Percentiles rank a stretch among this genome's conserved stretches.
phyloP scores from a whole-genome alignment of 2,888 invertebrate genomes.

The Pseudococcus viburni region DNA sequence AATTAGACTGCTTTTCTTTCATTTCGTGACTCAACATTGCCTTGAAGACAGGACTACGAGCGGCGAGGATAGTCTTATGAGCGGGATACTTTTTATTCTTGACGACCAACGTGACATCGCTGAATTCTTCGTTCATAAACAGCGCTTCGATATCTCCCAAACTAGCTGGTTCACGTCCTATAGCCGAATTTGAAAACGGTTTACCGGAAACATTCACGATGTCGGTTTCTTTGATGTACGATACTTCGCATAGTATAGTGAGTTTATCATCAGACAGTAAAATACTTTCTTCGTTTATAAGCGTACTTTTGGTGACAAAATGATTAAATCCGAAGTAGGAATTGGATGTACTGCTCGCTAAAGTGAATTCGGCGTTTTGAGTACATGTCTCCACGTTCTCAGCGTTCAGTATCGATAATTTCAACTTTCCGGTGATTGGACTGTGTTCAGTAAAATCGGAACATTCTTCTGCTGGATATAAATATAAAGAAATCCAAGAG shows the following conservation, averaged over 20 bases:
- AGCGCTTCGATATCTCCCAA: neutral
- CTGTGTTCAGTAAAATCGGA: neutral
- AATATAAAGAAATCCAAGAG: neutral
- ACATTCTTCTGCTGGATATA: neutral
- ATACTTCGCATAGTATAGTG: neutral
- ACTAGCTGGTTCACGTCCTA: neutral
- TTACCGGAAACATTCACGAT: neutral
- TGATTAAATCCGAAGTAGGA: neutral
- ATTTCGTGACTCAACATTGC: neutral
- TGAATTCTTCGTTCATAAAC: conserved; percentile 9
- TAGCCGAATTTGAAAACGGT: neutral
- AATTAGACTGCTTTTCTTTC: neutral
- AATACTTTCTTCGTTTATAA: neutral
- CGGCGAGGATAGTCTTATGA: neutral
- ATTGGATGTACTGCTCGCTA: neutral
- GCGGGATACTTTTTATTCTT: neutral
- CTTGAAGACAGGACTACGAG: neutral
- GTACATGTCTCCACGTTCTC: neutral
- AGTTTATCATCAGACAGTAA: neutral
- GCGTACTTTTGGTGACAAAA: neutral
- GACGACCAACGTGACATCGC: neutral
- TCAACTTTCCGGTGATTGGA: neutral
- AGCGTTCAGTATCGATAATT: neutral
- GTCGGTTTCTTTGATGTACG: neutral
- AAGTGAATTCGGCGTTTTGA: neutral